Evolutionary conservation across 2,888 invertebrate genomes (phyloP).

Genomic region (Exephanes ischioxanthus): DNA sequence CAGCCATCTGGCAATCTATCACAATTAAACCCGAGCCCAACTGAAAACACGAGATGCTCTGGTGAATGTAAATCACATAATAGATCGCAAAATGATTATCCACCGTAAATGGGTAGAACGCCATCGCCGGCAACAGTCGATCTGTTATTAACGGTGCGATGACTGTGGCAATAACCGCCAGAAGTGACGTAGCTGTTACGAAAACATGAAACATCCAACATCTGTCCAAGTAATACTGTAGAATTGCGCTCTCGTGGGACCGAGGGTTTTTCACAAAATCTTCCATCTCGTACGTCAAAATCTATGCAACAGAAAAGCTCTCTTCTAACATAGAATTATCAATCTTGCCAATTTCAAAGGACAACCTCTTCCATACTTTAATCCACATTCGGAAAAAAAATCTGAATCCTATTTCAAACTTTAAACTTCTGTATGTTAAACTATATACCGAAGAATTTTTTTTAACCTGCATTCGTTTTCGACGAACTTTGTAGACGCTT

Average conservation of each 20-base stretch:
- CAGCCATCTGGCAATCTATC: too few species aligned
- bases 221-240: slow-evolving; percentile 65
- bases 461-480: too few species aligned
- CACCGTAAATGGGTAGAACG: slow-evolving; percentile 61
- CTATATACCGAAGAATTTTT: too few species aligned
- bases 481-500: slow-evolving; percentile 25
- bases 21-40: too few species aligned
- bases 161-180: not conserved
- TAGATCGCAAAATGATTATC: not conserved
- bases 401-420: too few species aligned
- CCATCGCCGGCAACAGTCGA: slow-evolving; percentile 14
- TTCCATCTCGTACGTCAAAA: slow-evolving; percentile 50
- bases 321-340: too few species aligned
- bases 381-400: too few species aligned
- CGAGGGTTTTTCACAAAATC: slow-evolving; percentile 27
- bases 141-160: not conserved
- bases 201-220: slow-evolving; percentile 46
- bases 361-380: too few species aligned
- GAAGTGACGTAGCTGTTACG: slow-evolving; percentile 33
- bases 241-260: slow-evolving; percentile 36
- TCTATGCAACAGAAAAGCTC: slow-evolving; percentile 28
- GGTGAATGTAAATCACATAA: slow-evolving; percentile 48
- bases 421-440: too few species aligned
- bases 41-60: slow-evolving; percentile 47
- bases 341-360: too few species aligned